Base-by-base conservation (phyloP, 2,888 invertebrate genomes). In the Andrena minutula region DNA sequence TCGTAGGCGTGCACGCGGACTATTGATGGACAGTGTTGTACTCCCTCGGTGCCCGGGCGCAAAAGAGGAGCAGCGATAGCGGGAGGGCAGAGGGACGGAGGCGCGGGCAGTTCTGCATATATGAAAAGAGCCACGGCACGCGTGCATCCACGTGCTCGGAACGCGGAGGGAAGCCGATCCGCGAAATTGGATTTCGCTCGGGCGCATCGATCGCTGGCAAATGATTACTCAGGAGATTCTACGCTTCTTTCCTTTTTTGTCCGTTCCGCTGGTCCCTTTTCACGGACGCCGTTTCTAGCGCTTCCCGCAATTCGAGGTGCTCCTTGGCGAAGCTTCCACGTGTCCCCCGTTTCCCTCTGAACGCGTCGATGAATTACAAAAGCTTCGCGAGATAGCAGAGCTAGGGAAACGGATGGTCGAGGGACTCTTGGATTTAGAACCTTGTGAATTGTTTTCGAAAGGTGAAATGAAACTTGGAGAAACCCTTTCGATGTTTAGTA, bases 161-260 rank as follows among this genome's bases (percentile, higher is more conserved):
- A 49, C 26, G 30, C 58, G 47, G 68, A 74, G 56, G 53, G 28
- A 83, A 86, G 81, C 71, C 64, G 76, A 88, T 79, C 68, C 79
- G 82, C 77, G 75, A 86, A 88, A 88, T 88, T 82, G 80, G 85
- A 88, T 88, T 88, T 82, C 63, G 65, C 66, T 58, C 74, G 68
- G 28, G 28, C 53, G 41, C 60, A 61, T 76, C 61, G 74, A 81
- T 87, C 76, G 73, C 23, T 60, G n/a, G 60, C 49, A 76, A 65
- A 78, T 69, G 61, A 79, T 84, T 79, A 84, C 75, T 63, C 58
- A 49, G 58, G 78, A 71, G 63, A 75, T 72, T 71, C 71, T 35
- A 47, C 10, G 23, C 47, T 5, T 56, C 20, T 47, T 69, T 23
- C 32, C 23, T 23, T 12, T 69, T 32, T 4, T 2, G 10, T 16